Conservation (phyloP, 2,113 vertebrate genomes). For the Aegithalos caudatus region DNA sequence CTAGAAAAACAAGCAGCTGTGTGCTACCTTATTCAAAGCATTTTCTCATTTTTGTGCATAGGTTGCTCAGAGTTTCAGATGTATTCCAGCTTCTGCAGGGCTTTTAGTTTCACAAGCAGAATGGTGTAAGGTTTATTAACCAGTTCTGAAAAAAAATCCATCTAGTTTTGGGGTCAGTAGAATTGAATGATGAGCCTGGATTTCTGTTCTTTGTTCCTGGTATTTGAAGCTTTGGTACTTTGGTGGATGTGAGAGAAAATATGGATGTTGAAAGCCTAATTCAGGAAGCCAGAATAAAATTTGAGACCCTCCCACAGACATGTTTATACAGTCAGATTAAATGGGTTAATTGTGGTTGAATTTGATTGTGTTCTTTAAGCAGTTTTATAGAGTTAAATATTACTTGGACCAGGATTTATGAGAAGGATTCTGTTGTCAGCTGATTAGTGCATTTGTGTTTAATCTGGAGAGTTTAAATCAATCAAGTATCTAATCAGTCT, state of each 20-base stretch:
- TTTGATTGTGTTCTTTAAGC: not conserved
- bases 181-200: not conserved
- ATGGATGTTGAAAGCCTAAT: not conserved
- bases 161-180: not conserved
- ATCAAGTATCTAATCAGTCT: not conserved
- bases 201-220: not conserved
- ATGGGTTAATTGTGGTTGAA: not conserved
- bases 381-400: not conserved
- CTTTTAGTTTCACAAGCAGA: not conserved
- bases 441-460: not conserved
- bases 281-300: not conserved
- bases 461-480: not conserved
- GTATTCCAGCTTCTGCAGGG: not conserved
- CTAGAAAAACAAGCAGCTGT: not conserved
- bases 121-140: not conserved
- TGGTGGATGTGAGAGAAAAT: not conserved
- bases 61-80: not conserved
- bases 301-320: not conserved
- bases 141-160: not conserved
- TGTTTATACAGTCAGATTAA: not conserved
- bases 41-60: not conserved
- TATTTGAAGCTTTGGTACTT: not conserved
- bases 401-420: not conserved
- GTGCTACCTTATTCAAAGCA: not conserved
- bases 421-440: not conserved